These are phyloP conservation scores for Toxotes lorentzi DNA, from an alignment of 2,797 vertebrate species.

Conservation along the genomic window DNA sequence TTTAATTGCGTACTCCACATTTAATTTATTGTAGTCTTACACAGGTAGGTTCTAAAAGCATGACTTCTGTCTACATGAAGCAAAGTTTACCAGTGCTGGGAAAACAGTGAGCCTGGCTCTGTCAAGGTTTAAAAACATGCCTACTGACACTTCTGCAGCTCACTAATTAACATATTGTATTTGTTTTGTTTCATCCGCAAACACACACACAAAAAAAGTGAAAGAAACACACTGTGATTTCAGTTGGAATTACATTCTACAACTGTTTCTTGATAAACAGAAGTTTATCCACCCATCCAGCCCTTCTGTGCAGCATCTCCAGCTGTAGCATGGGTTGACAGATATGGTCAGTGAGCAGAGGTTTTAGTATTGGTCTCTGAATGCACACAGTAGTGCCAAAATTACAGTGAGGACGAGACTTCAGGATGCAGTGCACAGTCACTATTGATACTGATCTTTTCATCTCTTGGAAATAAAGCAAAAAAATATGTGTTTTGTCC, in stretches of 20 bases:
- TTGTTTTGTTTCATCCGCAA: neutral
- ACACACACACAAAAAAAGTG: neutral
- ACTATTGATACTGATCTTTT: neutral
- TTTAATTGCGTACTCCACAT: neutral
- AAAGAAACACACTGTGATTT: neutral
- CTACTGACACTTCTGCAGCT: neutral
- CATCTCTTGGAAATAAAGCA: neutral
- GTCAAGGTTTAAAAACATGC: neutral
- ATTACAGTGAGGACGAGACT: neutral
- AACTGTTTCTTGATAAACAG: neutral
- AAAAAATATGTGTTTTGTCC: neutral
- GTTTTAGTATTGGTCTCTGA: conserved; percentile 14
- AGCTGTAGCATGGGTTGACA: neutral
- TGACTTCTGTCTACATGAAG: neutral
- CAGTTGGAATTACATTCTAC: neutral
- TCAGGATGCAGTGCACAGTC: neutral
- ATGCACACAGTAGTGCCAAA: neutral
- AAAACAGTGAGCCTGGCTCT: neutral
- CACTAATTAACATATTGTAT: neutral
- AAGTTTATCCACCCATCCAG: neutral
- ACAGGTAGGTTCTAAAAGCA: conserved; percentile 1
- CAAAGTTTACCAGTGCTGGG: neutral
- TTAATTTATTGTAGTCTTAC: neutral
- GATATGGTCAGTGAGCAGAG: conserved; percentile 11
- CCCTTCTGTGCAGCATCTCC: neutral